Evolutionary conservation across 2,888 invertebrate species (phyloP), one percentile per base, ranked within the genome.

Genomic region (Cistogaster globosa): DNA sequence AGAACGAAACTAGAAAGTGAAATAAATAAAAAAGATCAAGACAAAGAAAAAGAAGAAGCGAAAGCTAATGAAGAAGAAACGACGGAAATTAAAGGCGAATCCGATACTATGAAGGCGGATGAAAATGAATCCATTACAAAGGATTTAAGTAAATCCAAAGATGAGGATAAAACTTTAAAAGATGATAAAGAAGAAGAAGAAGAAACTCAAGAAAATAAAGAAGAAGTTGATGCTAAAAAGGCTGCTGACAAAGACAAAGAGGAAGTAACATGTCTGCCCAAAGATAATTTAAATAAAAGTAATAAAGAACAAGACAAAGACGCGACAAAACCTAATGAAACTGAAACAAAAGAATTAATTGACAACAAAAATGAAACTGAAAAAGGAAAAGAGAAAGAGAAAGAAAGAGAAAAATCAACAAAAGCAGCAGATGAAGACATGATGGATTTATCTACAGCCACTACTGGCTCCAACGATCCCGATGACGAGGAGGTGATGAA

Each of bases 401-500:
- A 83, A 84, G n/a, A n/a, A n/a, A n/a, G n/a, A n/a, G 16, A 12
- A 22, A 78, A 79, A 62, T 57, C 76, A 32, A 32, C 63, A 12
- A 82, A 84, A 65, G 82, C 86, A 42, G 83, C 86, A 26, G 85
- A 89, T 79, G 78, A 88, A 18, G 89, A 89, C 75, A 87, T 90
- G 45, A 88, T 92, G 1, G 92, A 92, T 82, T 88, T 90, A 63
- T 91, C 91, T 11, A 87, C 89, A 9, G 89, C 89, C 48, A 80
- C 87, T 63, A 72, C 87, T 14, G 87, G 88, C 4, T 89, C 89
- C 58, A 90, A 89, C 42, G 90, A 92, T 88, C 92, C 92, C n/a
- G 91, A 92, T 60, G 92, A 92, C 8, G 92, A 92, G 76, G 92
- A 92, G 87, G 90, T 90, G 36, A 92, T 91, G 90, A 92, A 92